Percentiles rank a stretch among this genome's conserved stretches.
Evolutionary conservation across 2,797 vertebrate genomes (phyloP).

Genomic region (Rachycentron canadum): DNA sequence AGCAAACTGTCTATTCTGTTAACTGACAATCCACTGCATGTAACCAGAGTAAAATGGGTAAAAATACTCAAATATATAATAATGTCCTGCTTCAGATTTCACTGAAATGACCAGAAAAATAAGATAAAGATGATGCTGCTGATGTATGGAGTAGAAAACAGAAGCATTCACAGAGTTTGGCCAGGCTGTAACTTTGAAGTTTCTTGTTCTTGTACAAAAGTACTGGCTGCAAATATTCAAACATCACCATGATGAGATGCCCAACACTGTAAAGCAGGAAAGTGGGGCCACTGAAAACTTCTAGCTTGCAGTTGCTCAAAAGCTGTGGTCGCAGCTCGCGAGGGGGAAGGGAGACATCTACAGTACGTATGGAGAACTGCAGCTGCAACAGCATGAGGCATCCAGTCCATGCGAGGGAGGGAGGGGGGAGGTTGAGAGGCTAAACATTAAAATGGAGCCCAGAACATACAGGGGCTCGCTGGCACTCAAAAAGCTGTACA

Average conservation of each 20-base stretch:
- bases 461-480: constrained; percentile 61
- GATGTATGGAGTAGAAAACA: constrained; percentile 50
- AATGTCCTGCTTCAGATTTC: constrained; percentile 10
- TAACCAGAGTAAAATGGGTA: constrained; percentile 26
- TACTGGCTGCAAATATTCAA: constrained; percentile 53
- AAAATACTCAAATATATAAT: constrained; percentile 27
- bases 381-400: constrained; percentile 64
- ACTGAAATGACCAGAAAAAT: constrained; percentile 42
- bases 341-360: constrained; percentile 65
- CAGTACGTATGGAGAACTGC: constrained; percentile 68
- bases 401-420: constrained; percentile 38
- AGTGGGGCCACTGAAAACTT: constrained; percentile 31
- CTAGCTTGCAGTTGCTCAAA: constrained; percentile 44
- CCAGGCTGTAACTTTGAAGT: constrained; percentile 20
- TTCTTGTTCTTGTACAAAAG: constrained; percentile 50
- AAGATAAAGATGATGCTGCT: constrained; percentile 37
- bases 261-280: constrained; percentile 39
- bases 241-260: constrained; percentile 56
- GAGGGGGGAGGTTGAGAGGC: constrained; percentile 35
- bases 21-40: constrained; percentile 6
- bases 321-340: constrained; percentile 54
- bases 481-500: constrained; percentile 78
- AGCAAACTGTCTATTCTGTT: constrained; percentile 30
- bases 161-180: constrained; percentile 60
- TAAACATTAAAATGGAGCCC: constrained; percentile 69